Percentiles rank a stretch among this genome's conserved stretches.
Conservation (phyloP, 2,797 vertebrate genomes). For the Danio choprae region DNA sequence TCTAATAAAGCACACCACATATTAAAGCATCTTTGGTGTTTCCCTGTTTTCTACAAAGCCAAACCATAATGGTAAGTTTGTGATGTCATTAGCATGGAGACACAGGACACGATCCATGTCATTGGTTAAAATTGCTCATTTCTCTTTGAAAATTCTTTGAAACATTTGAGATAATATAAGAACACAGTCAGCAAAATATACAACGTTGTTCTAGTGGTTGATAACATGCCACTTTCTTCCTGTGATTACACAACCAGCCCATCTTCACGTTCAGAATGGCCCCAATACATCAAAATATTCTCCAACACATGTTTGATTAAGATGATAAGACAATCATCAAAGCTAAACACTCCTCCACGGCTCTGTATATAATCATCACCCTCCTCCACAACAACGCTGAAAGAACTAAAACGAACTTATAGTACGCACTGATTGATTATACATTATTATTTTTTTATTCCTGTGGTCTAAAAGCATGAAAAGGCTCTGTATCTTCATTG, state of each 20-base stretch:
- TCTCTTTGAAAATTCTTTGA: no score
- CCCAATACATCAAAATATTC: constrained; percentile 41
- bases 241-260: constrained; percentile 29
- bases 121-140: no score
- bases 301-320: constrained; percentile 29
- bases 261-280: background rate
- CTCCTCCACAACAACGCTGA: background rate
- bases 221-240: constrained; percentile 46
- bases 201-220: no score
- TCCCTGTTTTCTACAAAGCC: no score
- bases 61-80: no score
- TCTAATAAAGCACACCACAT: no score
- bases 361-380: background rate
- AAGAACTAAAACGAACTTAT: background rate
- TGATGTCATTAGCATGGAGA: no score
- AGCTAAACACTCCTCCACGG: constrained; percentile 18
- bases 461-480: background rate
- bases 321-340: constrained; percentile 6
- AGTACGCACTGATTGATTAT: background rate
- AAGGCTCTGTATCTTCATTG: constrained; percentile 3
- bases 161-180: no score
- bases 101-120: no score
- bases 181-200: no score
- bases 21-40: no score
- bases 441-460: background rate